Percentiles rank a stretch among this genome's conserved stretches.
Conservation (phyloP, 2,113 vertebrate species). For the Dasyprocta punctata region DNA sequence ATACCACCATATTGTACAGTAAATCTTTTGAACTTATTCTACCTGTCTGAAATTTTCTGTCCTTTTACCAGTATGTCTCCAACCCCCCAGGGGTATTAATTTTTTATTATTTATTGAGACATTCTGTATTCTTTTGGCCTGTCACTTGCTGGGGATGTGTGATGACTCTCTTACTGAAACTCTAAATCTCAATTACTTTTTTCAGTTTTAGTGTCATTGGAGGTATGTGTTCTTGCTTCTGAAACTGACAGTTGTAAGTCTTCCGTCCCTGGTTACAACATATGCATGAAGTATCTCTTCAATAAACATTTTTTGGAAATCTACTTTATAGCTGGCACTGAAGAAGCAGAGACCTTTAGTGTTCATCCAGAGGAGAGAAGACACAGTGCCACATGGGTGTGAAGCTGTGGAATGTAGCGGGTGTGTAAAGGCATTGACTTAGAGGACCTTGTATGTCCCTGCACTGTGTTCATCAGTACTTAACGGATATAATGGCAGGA, state of each 20-base stretch:
- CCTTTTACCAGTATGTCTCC: neutral
- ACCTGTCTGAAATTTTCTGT: neutral
- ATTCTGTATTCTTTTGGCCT: neutral
- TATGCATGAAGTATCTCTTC: neutral
- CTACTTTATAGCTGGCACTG: neutral
- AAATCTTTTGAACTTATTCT: neutral
- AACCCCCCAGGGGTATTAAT: neutral
- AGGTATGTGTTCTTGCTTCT: neutral
- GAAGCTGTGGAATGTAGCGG: neutral
- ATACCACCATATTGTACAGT: neutral
- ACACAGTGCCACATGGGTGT: neutral
- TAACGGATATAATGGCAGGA: neutral
- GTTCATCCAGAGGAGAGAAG: neutral
- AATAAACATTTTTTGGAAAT: neutral
- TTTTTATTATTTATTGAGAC: neutral
- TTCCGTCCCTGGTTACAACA: neutral
- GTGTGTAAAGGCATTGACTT: neutral
- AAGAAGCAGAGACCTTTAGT: neutral
- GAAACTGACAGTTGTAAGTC: neutral
- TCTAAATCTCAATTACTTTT: neutral
- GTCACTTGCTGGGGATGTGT: neutral
- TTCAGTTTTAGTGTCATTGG: neutral
- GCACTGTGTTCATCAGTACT: neutral
- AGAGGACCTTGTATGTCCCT: neutral
- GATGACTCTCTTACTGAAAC: neutral